These are phyloP conservation scores for Caenorhabditis parvicauda DNA, from an alignment of 2,888 invertebrate species.

Conservation along the genomic window DNA sequence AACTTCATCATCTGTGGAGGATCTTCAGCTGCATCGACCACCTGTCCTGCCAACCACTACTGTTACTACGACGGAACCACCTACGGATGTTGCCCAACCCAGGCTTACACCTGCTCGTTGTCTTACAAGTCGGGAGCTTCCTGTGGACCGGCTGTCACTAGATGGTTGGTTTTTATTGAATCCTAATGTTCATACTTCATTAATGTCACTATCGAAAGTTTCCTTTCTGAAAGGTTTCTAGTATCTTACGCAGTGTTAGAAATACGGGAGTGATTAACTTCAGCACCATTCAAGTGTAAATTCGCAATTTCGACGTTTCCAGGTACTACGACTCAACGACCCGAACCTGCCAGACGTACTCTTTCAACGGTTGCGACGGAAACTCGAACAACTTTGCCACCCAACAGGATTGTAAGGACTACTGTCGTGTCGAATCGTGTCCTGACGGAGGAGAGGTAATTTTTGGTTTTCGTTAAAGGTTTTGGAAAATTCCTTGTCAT, in stretches of 20 bases:
- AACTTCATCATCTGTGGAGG: slow-evolving; percentile 62
- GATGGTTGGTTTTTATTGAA: too few relatives aligned
- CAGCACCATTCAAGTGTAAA: neutral
- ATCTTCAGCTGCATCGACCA: slow-evolving; percentile 49
- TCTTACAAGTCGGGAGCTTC: slow-evolving; percentile 59
- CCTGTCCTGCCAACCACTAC: slow-evolving; percentile 62
- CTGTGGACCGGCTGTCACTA: slow-evolving; percentile 61
- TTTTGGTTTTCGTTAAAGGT: slow-evolving; percentile 6
- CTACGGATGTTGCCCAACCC: slow-evolving; percentile 62
- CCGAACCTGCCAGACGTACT: slow-evolving; percentile 51
- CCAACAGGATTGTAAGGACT: slow-evolving; percentile 61
- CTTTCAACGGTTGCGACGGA: slow-evolving; percentile 62
- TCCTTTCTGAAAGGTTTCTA: neutral
- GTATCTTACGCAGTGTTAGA: too few relatives aligned
- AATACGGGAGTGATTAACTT: too few relatives aligned
- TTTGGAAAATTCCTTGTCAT: neutral
- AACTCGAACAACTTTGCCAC: slow-evolving; percentile 61
- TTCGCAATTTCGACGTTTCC: slow-evolving; percentile 1
- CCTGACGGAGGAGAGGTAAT: slow-evolving; percentile 62
- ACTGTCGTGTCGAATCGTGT: slow-evolving; percentile 61
- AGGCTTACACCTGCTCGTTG: slow-evolving; percentile 61
- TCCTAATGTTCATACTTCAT: too few relatives aligned
- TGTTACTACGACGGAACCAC: slow-evolving; percentile 62
- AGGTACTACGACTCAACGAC: slow-evolving; percentile 45
- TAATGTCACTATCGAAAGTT: slow-evolving; percentile 1